phyloP scores from a whole-genome alignment of 2,888 invertebrate species.

The Theodoxus fluviatilis region DNA sequence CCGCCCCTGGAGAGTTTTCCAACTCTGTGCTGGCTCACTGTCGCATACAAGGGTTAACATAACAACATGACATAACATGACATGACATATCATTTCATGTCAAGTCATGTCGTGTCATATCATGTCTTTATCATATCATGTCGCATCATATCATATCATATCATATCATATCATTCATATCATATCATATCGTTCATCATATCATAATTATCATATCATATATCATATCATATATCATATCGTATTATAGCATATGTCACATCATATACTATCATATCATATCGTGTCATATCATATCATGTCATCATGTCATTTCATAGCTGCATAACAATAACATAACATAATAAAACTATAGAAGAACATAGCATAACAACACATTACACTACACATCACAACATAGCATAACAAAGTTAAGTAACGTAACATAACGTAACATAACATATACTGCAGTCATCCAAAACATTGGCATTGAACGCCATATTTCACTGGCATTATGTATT shows the following conservation, averaged over 20 bases:
- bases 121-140: no score
- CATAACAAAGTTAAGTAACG: neutral
- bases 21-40: no score
- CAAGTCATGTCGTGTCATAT: no score
- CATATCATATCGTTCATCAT: constrained; percentile 27
- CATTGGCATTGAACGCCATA: no score
- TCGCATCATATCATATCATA: constrained; percentile 29
- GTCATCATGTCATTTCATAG: constrained; percentile 24
- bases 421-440: constrained; percentile 7
- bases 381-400: constrained; percentile 17
- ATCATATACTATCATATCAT: constrained; percentile 27
- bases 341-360: constrained; percentile 17
- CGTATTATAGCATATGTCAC: no score
- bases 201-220: no score
- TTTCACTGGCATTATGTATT: no score
- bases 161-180: constrained; percentile 28
- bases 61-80: no score
- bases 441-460: no score
- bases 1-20: no score
- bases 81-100: no score
- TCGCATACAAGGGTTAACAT: no score
- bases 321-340: constrained; percentile 24
- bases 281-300: constrained; percentile 25
- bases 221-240: constrained; percentile 28
- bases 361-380: constrained; percentile 21